Evolutionary conservation across 2,113 vertebrate genomes (phyloP).

Genomic region (Lasiurus cinereus): DNA sequence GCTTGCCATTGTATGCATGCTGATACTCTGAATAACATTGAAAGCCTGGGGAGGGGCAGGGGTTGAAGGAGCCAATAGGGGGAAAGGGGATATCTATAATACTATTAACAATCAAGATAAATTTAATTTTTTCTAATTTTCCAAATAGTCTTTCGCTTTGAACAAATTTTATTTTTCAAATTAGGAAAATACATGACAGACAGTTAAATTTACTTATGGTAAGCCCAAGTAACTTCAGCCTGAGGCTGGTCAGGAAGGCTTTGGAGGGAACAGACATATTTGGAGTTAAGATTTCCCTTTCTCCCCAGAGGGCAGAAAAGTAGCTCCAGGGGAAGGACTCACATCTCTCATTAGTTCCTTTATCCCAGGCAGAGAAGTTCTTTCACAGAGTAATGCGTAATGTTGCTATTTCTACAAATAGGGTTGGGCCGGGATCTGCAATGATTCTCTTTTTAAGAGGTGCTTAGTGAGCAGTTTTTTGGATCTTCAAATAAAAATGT

Average conservation of each 20-base stretch:
- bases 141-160: background rate
- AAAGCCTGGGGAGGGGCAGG: too few relatives aligned
- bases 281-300: background rate
- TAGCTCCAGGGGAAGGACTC: background rate
- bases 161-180: background rate
- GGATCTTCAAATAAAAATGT: background rate
- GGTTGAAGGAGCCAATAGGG: too few relatives aligned
- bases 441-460: background rate
- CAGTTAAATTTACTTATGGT: background rate
- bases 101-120: too few relatives aligned
- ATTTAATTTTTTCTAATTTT: background rate
- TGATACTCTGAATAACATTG: background rate
- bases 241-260: background rate
- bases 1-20: background rate
- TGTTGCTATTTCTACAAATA: background rate
- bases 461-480: background rate
- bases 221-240: background rate
- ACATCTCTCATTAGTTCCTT: background rate
- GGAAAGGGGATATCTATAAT: too few relatives aligned
- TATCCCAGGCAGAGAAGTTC: background rate
- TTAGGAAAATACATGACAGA: constrained; percentile 1
- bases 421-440: background rate
- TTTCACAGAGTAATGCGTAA: background rate
- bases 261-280: background rate
- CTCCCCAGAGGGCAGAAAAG: background rate